phyloP scores from a whole-genome alignment of 2,888 invertebrate species.

The Brachynemurus nebulosus region DNA sequence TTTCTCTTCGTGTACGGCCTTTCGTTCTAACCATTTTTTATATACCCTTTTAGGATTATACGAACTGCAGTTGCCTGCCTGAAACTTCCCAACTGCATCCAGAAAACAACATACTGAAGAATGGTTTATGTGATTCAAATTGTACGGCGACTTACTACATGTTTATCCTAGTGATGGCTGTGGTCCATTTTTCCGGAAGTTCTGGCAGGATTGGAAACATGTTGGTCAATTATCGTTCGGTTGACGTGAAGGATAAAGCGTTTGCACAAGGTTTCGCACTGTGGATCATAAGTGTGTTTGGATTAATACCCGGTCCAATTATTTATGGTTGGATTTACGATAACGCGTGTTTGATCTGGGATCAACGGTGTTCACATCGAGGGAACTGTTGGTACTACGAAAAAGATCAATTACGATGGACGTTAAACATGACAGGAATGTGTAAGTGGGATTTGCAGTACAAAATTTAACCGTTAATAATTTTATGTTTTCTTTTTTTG shows the following conservation, averaged over 20 bases:
- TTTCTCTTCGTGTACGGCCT: too few species aligned
- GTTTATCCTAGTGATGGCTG: conserved; percentile 35
- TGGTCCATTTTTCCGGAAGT: conserved; percentile 44
- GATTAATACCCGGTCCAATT: conserved; percentile 55
- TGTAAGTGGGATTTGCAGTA: neutral
- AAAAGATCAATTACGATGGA: conserved; percentile 16
- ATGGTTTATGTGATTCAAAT: conserved; percentile 28
- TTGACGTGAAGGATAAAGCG: conserved; percentile 45
- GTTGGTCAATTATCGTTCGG: conserved; percentile 43
- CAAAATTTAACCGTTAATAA: neutral
- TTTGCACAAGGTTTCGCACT: conserved; percentile 48
- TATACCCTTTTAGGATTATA: conserved; percentile 7
- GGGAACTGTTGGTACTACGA: conserved; percentile 33
- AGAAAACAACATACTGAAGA: conserved; percentile 21
- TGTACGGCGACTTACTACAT: conserved; percentile 31
- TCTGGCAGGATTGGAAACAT: conserved; percentile 53
- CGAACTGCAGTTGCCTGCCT: neutral
- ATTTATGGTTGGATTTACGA: conserved; percentile 36
- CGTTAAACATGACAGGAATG: neutral
- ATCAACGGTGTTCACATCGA: conserved; percentile 25
- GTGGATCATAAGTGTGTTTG: conserved; percentile 45
- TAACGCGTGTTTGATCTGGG: conserved; percentile 1
- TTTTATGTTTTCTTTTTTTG: neutral
- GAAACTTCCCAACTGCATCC: too few species aligned
- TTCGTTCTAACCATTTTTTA: too few species aligned